Evolutionary conservation across 2,113 vertebrate species (phyloP).

Genomic region (Xyrauchen texanus): DNA sequence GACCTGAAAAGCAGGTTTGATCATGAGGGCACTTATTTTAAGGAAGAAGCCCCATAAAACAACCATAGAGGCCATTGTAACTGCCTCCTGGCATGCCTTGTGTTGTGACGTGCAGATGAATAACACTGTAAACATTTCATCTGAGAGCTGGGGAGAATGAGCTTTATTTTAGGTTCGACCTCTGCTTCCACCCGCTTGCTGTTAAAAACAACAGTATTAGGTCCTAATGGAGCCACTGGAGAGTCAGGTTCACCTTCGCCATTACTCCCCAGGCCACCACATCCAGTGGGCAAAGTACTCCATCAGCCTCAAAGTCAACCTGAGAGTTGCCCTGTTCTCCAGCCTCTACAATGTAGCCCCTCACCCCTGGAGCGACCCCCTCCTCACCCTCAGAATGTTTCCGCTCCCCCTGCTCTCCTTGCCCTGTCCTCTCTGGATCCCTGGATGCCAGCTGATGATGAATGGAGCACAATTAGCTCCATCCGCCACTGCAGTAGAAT

Average conservation of each 20-base stretch:
- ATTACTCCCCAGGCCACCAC: conserved; percentile 63
- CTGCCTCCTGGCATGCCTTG: conserved; percentile 49
- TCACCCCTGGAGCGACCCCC: conserved; percentile 42
- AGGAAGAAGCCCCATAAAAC: not conserved
- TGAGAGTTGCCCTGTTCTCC: conserved; percentile 59
- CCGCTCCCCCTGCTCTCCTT: conserved; percentile 63
- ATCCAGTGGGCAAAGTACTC: conserved; percentile 60
- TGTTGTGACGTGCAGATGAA: conserved; percentile 58
- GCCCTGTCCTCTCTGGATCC: conserved; percentile 68
- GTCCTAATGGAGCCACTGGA: conserved; percentile 62
- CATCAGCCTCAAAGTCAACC: conserved; percentile 64
- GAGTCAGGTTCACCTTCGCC: conserved; percentile 59
- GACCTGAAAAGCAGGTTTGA: not conserved
- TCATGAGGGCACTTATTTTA: not conserved
- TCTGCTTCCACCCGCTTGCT: conserved; percentile 63
- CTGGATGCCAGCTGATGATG: conserved; percentile 69
- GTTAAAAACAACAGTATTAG: conserved; percentile 61
- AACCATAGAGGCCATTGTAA: not conserved
- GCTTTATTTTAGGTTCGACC: conserved; percentile 74
- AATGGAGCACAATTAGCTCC: conserved; percentile 76
- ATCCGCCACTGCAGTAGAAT: conserved; percentile 75
- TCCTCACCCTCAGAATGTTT: conserved; percentile 22
- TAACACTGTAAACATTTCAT: conserved; percentile 60
- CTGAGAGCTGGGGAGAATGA: conserved; percentile 37
- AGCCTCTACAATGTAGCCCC: conserved; percentile 47